phyloP scores from a whole-genome alignment of 2,888 invertebrate genomes.

The Adineta ricciae region DNA sequence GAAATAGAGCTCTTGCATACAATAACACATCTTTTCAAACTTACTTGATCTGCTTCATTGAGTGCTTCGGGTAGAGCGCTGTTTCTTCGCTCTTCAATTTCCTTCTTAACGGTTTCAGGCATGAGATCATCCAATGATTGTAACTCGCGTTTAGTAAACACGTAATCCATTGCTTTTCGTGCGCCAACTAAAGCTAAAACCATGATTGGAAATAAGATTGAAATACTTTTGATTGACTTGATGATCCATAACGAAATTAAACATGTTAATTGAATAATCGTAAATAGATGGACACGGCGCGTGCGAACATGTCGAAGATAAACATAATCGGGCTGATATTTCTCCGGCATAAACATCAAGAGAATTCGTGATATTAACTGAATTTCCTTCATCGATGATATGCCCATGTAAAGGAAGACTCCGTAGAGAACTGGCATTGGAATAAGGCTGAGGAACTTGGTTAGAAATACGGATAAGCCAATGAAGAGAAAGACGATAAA shows the following conservation, averaged over 20 bases:
- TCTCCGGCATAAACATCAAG: slow-evolving; percentile 92
- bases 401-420: slow-evolving; percentile 91
- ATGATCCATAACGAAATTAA: slow-evolving; percentile 77
- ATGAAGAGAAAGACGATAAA: slow-evolving; percentile 36
- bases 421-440: slow-evolving; percentile 92
- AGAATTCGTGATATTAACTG: slow-evolving; percentile 78
- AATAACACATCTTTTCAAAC: too few relatives aligned
- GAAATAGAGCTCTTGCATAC: too few relatives aligned
- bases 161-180: slow-evolving; percentile 44
- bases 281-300: slow-evolving; percentile 79
- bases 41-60: background rate
- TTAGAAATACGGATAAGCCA: slow-evolving; percentile 37
- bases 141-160: slow-evolving; percentile 45
- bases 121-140: slow-evolving; percentile 49
- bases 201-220: slow-evolving; percentile 91
- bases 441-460: slow-evolving; percentile 54
- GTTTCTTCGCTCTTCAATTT: slow-evolving; percentile 13
- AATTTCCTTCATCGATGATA: slow-evolving; percentile 72
- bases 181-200: slow-evolving; percentile 49
- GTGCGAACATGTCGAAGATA: slow-evolving; percentile 87
- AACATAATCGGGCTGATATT: slow-evolving; percentile 95
- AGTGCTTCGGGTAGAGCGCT: background rate
- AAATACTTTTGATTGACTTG: slow-evolving; percentile 77
- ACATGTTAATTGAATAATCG: slow-evolving; percentile 75
- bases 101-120: slow-evolving; percentile 36